Percentiles rank a stretch among this genome's conserved stretches.
phyloP scores from a whole-genome alignment of 2,797 vertebrate genomes.

The Myotis daubentonii region DNA sequence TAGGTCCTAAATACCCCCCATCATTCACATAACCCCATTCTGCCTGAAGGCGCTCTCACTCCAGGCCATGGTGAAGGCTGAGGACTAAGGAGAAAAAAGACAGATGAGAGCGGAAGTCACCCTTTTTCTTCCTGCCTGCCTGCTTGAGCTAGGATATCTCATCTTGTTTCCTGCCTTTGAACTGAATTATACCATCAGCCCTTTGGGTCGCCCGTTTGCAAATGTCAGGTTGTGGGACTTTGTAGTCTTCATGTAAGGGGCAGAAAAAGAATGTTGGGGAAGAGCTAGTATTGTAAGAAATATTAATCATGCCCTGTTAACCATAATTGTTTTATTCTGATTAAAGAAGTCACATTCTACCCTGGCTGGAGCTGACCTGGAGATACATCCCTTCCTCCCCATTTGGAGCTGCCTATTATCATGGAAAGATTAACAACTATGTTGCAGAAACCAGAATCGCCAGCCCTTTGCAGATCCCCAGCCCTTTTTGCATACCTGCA shows the following conservation, averaged over 20 bases:
- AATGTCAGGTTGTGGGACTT: background rate
- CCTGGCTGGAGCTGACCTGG: no score
- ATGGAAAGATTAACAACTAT: no score
- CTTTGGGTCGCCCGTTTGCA: background rate
- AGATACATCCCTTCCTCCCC: no score
- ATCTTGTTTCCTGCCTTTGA: background rate
- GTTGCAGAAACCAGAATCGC: no score
- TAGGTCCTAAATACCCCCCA: background rate
- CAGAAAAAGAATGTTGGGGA: no score
- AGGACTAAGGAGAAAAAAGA: background rate
- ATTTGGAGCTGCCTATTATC: no score
- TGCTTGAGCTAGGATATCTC: background rate
- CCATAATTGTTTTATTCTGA: no score
- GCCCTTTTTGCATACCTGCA: no score
- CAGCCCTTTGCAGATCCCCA: no score
- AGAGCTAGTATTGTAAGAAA: no score
- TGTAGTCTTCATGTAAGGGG: background rate
- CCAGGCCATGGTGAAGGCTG: background rate
- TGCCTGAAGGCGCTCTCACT: background rate
- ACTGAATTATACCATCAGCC: background rate
- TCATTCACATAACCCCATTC: background rate
- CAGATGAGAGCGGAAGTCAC: background rate
- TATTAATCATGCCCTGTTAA: no score
- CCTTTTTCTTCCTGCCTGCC: background rate
- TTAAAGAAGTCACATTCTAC: no score